phyloP scores from a whole-genome alignment of 2,888 invertebrate species.

The Rutpela maculata region DNA sequence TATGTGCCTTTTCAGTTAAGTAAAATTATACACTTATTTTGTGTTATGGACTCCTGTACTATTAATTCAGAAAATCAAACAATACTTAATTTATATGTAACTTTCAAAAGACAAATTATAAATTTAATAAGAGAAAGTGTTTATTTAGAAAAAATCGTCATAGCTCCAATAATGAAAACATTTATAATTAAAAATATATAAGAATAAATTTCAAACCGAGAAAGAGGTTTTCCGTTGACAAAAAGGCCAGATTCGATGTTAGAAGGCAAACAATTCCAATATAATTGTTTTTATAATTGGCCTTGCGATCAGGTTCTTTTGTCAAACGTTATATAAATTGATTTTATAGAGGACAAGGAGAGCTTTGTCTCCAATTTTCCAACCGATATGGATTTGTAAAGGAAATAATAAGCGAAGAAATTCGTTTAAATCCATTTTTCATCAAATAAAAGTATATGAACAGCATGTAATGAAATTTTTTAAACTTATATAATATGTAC shows the following conservation, averaged over 20 bases:
- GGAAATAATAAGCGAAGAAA: slow-evolving; percentile 23
- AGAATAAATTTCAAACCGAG: slow-evolving; percentile 18
- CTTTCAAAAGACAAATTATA: neutral
- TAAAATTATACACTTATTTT: too few relatives aligned
- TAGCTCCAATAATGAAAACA: neutral
- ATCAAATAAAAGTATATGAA: neutral
- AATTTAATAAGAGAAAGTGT: neutral
- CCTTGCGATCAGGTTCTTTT: slow-evolving; percentile 49
- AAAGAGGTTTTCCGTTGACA: slow-evolving; percentile 24
- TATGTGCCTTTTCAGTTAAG: too few relatives aligned
- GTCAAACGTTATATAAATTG: slow-evolving; percentile 45
- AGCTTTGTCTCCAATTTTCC: slow-evolving; percentile 14
- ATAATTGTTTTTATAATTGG: slow-evolving; percentile 57
- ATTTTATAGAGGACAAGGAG: slow-evolving; percentile 30
- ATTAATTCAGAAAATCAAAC: too few relatives aligned
- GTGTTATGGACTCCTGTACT: too few relatives aligned
- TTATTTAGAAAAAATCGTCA: neutral
- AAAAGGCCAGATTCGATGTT: slow-evolving; percentile 38
- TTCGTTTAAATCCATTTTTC: slow-evolving; percentile 3
- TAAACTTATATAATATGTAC: neutral
- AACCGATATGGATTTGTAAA: slow-evolving; percentile 25
- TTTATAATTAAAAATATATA: slow-evolving; percentile 10
- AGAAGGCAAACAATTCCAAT: slow-evolving; percentile 52
- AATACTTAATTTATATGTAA: too few relatives aligned
- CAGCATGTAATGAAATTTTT: neutral